Evolutionary conservation across 2,888 invertebrate species (phyloP).

Genomic region (Caenorhabditis sp.): DNA sequence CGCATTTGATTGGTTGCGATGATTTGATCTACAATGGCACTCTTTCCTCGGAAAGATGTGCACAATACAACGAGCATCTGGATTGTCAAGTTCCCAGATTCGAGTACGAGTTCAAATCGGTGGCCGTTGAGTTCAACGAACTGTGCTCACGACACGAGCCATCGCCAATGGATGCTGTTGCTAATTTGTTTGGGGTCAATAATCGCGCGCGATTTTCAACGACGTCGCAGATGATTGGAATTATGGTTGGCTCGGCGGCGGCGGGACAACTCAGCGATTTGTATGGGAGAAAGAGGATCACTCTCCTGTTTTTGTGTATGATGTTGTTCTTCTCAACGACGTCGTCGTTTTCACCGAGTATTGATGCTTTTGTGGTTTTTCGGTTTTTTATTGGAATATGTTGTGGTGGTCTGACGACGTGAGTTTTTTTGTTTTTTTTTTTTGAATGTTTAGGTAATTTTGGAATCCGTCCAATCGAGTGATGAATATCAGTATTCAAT

Average conservation of each 20-base stretch:
- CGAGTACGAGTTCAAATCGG: slow-evolving; percentile 51
- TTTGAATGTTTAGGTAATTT: no score
- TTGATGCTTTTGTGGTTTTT: slow-evolving; percentile 48
- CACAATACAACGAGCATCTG: slow-evolving; percentile 28
- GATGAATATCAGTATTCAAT: no score
- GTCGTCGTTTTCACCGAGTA: slow-evolving; percentile 43
- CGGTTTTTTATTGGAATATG: slow-evolving; percentile 56
- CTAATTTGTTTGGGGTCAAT: slow-evolving; percentile 39
- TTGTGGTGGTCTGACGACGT: slow-evolving; percentile 52
- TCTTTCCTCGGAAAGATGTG: slow-evolving; percentile 35
- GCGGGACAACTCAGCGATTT: slow-evolving; percentile 53
- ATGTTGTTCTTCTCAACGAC: slow-evolving; percentile 41
- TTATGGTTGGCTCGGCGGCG: slow-evolving; percentile 48
- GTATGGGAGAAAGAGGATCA: slow-evolving; percentile 50
- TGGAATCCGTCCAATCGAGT: no score
- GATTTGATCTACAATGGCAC: slow-evolving; percentile 45
- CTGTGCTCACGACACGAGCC: slow-evolving; percentile 34
- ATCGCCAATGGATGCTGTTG: slow-evolving; percentile 16
- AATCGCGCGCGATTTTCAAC: slow-evolving; percentile 50
- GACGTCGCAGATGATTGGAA: slow-evolving; percentile 54
- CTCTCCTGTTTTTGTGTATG: slow-evolving; percentile 33
- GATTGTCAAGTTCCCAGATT: slow-evolving; percentile 41
- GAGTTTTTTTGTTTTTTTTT: slow-evolving; percentile 5
- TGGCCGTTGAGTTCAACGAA: slow-evolving; percentile 47
- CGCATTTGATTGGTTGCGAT: slow-evolving; percentile 45